Conservation (phyloP, 1,140 invertebrate genomes). For the Harlomillsia oculata region DNA sequence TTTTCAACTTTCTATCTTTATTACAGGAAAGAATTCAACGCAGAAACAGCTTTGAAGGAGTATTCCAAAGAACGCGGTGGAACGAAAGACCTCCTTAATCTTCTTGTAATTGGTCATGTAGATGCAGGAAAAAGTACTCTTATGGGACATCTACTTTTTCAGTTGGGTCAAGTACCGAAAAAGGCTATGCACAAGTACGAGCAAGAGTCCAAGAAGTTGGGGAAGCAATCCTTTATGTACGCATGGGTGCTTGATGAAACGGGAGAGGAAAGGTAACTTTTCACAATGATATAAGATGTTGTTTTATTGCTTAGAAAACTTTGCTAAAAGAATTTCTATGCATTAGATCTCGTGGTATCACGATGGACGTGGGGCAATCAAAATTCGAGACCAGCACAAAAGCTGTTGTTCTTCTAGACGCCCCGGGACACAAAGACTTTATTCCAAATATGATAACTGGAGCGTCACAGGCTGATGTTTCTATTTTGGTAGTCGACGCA, state of each 20-base stretch:
- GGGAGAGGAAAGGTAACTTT: conserved; percentile 77
- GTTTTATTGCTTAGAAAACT: too few relatives aligned
- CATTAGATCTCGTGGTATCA: conserved; percentile 70
- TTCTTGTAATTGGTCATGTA: conserved; percentile 96
- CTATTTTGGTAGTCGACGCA: conserved; percentile 90
- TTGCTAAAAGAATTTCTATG: too few relatives aligned
- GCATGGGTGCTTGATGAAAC: conserved; percentile 99
- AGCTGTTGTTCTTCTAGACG: conserved; percentile 79
- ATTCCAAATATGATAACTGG: conserved; percentile 99
- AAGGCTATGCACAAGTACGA: conserved; percentile 94
- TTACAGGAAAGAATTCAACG: conserved; percentile 33
- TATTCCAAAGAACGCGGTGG: conserved; percentile 63
- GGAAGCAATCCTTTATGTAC: conserved; percentile 96
- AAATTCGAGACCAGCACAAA: conserved; percentile 86
- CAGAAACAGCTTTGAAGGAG: conserved; percentile 42
- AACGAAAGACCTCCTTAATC: conserved; percentile 74
- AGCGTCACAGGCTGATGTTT: conserved; percentile 93
- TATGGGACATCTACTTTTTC: conserved; percentile 87
- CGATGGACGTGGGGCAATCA: conserved; percentile 92
- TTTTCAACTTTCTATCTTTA: not conserved
- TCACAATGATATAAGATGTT: not conserved
- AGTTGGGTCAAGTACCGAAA: conserved; percentile 79
- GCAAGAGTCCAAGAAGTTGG: conserved; percentile 92
- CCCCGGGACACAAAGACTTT: conserved; percentile 96
- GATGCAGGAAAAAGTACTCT: conserved; percentile 98